phyloP scores from a whole-genome alignment of 1,140 invertebrate genomes.

The Aphis craccivora region DNA sequence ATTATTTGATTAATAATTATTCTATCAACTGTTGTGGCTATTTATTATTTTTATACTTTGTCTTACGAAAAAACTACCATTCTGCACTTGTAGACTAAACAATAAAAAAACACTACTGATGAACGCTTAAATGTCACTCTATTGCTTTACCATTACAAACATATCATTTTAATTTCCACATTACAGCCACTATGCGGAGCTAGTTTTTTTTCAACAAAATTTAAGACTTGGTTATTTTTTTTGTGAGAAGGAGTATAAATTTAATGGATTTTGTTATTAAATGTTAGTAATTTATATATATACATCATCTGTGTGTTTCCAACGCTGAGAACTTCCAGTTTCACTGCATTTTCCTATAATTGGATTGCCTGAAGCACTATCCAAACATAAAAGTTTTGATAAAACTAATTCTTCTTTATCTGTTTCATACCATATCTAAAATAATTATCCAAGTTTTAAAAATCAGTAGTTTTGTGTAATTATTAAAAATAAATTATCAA shows the following conservation, averaged over 20 bases:
- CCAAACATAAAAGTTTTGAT: slow-evolving; percentile 83
- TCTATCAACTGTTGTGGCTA: no score
- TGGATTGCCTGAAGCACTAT: slow-evolving; percentile 73
- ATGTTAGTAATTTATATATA: slow-evolving; percentile 61
- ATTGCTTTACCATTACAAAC: no score
- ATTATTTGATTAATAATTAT: no score
- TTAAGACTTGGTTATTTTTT: not conserved
- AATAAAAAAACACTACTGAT: no score
- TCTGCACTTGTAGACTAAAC: no score
- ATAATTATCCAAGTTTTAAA: slow-evolving; percentile 58
- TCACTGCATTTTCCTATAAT: slow-evolving; percentile 90
- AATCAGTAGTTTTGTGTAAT: slow-evolving; percentile 49
- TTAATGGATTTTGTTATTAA: not conserved
- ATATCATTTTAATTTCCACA: no score
- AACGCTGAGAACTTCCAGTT: slow-evolving; percentile 87
- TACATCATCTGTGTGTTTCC: slow-evolving; percentile 78
- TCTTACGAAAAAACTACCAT: no score
- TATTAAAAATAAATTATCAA: not conserved
- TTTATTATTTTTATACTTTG: no score
- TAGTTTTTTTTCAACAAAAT: no score
- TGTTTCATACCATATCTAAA: slow-evolving; percentile 85
- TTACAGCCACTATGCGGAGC: not conserved
- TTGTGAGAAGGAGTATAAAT: not conserved
- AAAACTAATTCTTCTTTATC: slow-evolving; percentile 85
- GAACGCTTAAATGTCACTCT: no score